phyloP scores from a whole-genome alignment of 2,888 invertebrate species.

The Limnephilus marmoratus region DNA sequence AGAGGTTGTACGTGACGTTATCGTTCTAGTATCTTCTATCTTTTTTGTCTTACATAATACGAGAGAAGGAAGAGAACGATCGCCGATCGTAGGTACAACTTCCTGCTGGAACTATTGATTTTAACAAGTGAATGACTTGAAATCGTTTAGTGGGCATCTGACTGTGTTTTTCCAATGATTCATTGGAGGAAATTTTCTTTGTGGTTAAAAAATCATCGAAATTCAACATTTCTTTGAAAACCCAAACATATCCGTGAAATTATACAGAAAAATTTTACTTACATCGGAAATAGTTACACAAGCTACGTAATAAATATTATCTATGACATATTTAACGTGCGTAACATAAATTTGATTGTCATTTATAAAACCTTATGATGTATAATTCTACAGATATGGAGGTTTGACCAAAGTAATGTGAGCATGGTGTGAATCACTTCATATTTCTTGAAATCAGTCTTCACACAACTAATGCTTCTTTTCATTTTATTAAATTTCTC shows the following conservation, averaged over 20 bases:
- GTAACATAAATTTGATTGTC: neutral
- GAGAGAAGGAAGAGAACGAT: no score
- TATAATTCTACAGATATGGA: neutral
- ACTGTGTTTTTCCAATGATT: neutral
- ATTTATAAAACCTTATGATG: neutral
- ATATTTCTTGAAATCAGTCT: neutral
- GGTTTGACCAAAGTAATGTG: neutral
- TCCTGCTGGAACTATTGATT: neutral
- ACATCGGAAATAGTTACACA: neutral
- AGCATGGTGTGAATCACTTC: neutral
- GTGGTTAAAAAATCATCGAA: neutral
- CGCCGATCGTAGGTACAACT: no score
- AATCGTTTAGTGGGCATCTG: neutral
- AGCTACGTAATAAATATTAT: neutral
- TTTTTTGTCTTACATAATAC: no score
- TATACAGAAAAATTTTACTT: neutral
- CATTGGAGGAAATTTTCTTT: neutral
- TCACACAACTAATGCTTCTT: neutral
- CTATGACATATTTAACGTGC: neutral
- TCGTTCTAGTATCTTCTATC: no score
- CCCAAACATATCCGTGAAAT: neutral
- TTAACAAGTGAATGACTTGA: neutral
- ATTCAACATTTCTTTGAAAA: neutral
- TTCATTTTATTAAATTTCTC: neutral
- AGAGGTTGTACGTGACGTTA: no score